Evolutionary conservation across 2,888 invertebrate species (phyloP), one percentile per base, ranked within the genome.

Genomic region (Dolichopus griseipennis): DNA sequence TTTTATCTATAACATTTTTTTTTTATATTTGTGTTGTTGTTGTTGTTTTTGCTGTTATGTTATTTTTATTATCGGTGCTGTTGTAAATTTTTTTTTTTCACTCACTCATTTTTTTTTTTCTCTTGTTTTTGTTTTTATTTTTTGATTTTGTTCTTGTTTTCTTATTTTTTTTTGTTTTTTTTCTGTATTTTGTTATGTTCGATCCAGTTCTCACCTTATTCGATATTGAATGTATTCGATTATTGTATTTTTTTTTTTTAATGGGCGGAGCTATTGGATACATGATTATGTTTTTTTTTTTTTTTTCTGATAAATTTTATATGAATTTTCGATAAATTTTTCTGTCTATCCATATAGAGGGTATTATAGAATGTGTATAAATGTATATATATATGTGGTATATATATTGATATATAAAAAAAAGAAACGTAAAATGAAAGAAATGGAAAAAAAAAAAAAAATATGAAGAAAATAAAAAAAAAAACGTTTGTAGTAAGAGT

Each of bases 141-240:
- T 7, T 37, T 52, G 8, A 27, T 52, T 15, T 52, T 52, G 6
- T 52, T 52, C 3, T 18, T 43, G 43, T 52, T 52, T 52, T 15
- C 9, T 52, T 52, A 2, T 52, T 12, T 43, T 15, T 43, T 43
- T 15, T 6, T 43, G 10, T 43, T 43, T 18, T 52, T 52, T 52
- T 52, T 18, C 15, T 52, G 4, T 52, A 52, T 52, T 37, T 37
- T 37, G 12, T 12, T 37, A 52, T 52, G 52, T 52, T 52, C 52
- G 52, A 52, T 52, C 52, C 52, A 52, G 52, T 52, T 52, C 52
- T 52, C 52, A 52, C 52, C 52, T 52, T 52, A 52, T 52, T 52
- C 18, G 52, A 52, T 52, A 52, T 52, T 18, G 52, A 52, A 52
- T 52, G 52, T 52, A 52, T 52, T 52, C 52, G 52, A 52, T 52